Percentiles rank a stretch among this genome's conserved stretches.
These are phyloP conservation scores for Micromussa lordhowensis DNA, from an alignment of 92 coral and sea anemone genomes.

Conservation along the genomic window DNA sequence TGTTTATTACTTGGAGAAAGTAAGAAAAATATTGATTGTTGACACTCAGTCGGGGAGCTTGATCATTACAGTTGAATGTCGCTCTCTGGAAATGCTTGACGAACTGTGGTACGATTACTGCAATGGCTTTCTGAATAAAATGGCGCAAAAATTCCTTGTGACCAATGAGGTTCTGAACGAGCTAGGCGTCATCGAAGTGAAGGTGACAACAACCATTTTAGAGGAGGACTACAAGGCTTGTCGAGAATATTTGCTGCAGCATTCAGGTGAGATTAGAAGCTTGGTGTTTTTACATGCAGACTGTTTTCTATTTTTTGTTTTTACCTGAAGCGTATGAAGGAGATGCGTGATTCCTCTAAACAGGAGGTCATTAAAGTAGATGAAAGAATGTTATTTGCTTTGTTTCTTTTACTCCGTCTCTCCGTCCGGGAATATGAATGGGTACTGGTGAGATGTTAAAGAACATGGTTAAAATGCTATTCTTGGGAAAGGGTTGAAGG, in stretches of 20 bases:
- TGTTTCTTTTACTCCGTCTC: too few relatives aligned
- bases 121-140: background rate
- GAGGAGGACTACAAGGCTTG: background rate
- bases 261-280: background rate
- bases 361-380: too few relatives aligned
- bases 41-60: background rate
- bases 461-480: too few relatives aligned
- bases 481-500: too few relatives aligned
- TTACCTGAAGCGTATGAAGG: too few relatives aligned
- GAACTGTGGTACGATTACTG: background rate
- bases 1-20: background rate
- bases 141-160: slow-evolving; percentile 3
- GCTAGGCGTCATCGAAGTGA: background rate
- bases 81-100: background rate
- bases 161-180: background rate
- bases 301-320: too few relatives aligned
- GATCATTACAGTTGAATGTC: background rate
- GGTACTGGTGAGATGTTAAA: too few relatives aligned
- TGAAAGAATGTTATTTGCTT: too few relatives aligned
- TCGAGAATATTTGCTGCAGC: background rate
- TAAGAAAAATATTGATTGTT: background rate
- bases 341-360: too few relatives aligned
- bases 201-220: background rate
- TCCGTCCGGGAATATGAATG: too few relatives aligned
- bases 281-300: too few relatives aligned